Conservation (phyloP, 2,797 vertebrate species). For the Setipinna tenuifilis region DNA sequence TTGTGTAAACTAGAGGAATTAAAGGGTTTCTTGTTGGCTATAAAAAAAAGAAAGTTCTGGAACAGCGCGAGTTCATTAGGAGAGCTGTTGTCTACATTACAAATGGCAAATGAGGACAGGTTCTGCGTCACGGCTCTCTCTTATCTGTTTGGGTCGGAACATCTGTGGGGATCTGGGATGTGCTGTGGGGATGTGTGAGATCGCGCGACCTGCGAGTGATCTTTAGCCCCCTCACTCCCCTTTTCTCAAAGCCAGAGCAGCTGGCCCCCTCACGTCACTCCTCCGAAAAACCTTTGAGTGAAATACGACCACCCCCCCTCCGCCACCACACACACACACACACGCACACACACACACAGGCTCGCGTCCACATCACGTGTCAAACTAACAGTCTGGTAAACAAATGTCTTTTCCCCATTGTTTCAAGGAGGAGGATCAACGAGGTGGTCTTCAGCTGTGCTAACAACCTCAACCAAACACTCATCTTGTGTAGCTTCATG, state of each 20-base stretch:
- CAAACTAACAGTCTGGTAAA: background rate
- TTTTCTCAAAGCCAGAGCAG: constrained; percentile 1
- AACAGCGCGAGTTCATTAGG: background rate
- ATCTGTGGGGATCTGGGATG: background rate
- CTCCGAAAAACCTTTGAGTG: background rate
- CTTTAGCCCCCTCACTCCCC: background rate
- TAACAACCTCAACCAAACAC: background rate
- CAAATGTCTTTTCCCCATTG: background rate
- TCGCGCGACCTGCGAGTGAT: background rate
- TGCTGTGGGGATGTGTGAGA: background rate
- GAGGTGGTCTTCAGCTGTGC: background rate
- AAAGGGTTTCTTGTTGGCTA: background rate
- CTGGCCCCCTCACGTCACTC: background rate
- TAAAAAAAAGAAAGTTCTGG: background rate
- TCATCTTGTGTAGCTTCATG: background rate
- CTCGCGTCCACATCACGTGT: background rate
- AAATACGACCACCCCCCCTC: background rate
- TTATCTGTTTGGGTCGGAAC: constrained; percentile 3
- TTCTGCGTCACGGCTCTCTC: background rate
- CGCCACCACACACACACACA: background rate
- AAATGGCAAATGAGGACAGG: constrained; percentile 11
- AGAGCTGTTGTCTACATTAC: background rate
- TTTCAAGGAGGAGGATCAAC: background rate
- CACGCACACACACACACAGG: background rate
- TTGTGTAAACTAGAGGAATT: background rate